A percentile compares a stretch with the other conserved stretches of the same genome.
These are phyloP conservation scores for Perizoma affinitatum DNA, from an alignment of 2,888 invertebrate species.

Conservation along the genomic window DNA sequence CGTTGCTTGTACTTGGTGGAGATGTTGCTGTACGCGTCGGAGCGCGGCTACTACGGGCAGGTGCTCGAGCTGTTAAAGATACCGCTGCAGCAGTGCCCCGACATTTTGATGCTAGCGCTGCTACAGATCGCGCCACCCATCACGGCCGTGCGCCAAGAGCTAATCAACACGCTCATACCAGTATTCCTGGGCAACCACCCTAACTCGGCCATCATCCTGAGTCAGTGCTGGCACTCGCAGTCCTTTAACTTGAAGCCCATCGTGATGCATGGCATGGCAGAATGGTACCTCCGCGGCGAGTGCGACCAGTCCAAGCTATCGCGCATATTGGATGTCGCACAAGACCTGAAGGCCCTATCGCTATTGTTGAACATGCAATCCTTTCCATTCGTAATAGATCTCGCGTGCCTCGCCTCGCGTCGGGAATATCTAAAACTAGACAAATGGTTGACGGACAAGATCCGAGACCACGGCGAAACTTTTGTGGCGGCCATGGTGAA, in stretches of 20 bases:
- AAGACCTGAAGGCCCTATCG: slow-evolving; percentile 96
- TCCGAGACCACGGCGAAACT: slow-evolving; percentile 96
- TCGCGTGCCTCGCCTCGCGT: slow-evolving; percentile 98
- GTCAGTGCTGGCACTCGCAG: slow-evolving; percentile 97
- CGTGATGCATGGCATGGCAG: slow-evolving; percentile 98
- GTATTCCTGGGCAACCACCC: slow-evolving; percentile 98
- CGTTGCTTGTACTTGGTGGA: slow-evolving; percentile 96
- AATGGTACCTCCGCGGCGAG: slow-evolving; percentile 97
- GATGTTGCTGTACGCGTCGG: slow-evolving; percentile 92
- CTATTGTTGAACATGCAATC: slow-evolving; percentile 95
- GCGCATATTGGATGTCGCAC: slow-evolving; percentile 97
- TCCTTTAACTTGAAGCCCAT: slow-evolving; percentile 89
- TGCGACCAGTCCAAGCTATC: slow-evolving; percentile 97
- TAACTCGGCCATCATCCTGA: slow-evolving; percentile 97
- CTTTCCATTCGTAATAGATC: slow-evolving; percentile 98
- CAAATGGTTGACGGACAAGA: slow-evolving; percentile 99
- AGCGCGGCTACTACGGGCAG: slow-evolving; percentile 92
- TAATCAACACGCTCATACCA: slow-evolving; percentile 94
- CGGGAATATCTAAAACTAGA: slow-evolving; percentile 98
- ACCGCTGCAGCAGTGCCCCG: slow-evolving; percentile 96
- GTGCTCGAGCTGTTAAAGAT: slow-evolving; percentile 96
- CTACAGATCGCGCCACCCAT: slow-evolving; percentile 93
- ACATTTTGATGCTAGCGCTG: slow-evolving; percentile 94
- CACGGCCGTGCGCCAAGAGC: slow-evolving; percentile 91
- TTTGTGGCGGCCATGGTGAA: slow-evolving; percentile 94